Base-by-base conservation (phyloP, 2,797 vertebrate genomes). In the Aratinga solstitialis region DNA sequence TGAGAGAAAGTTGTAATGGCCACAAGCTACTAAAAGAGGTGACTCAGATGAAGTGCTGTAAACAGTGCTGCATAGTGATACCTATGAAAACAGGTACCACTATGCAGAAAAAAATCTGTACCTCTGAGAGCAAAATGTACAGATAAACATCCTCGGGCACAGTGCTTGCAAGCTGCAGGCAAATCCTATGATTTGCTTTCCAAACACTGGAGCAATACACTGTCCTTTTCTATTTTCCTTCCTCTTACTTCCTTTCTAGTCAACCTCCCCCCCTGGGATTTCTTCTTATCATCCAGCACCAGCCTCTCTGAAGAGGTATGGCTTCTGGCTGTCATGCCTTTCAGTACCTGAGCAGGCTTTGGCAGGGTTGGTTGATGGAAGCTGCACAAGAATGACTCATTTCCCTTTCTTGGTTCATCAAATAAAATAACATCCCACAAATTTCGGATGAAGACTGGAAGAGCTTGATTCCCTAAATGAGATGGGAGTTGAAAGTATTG, bases 201-300 rank as follows among this genome's bases (percentile, higher is more conserved):
- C 59, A 74, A 74, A 84, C 54, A 45, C 32, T 43, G 65, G 36
- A 91, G 45, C 61, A 53, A n/a, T 50, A 71, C 30, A 15, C 93
- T 66, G 43, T 73, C 14, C 40, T 66, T 89, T 89, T 94, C 89
- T 89, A 2, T 83, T 93, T 90, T 56, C 51, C 56, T 95, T 78
- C 71, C 22, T 94, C 73, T 91, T 74, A 43, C 84, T 95, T 96
- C 84, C 54, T 91, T 96, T 94, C 87, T 74, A 83, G 27, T 84
- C 93, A 93, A 40, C 50, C 51, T 77, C 13, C 17, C 59, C 50
- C 50, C 15, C 12, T 30, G 63, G 62, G 72, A 84, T 80, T 95
- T 78, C n/a, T 73, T 51, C 96, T 96, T 96, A 93, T 95, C 95
- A 90, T 91, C 66, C 76, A 83, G 78, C 54, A 84, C 30, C 82